Conservation (phyloP, 1,140 invertebrate species). For the Caenorhabditis inopinata region DNA sequence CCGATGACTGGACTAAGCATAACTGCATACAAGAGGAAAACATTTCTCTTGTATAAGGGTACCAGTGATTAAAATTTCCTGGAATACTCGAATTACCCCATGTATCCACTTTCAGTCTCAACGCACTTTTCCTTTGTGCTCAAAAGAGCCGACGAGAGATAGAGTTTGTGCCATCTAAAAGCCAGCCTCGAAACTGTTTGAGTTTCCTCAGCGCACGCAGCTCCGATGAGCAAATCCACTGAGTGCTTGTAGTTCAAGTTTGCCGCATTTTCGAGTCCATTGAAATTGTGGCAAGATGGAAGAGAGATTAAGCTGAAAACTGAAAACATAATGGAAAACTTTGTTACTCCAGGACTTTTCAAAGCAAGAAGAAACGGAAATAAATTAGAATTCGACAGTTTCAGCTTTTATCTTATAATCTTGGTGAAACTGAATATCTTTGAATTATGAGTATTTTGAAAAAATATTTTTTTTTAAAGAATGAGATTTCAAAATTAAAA, state of each 20-base stretch:
- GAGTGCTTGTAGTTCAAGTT: neutral
- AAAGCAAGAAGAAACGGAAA: too few species aligned
- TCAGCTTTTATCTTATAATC: too few species aligned
- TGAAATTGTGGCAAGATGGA: slow-evolving; percentile 37
- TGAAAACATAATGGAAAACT: neutral
- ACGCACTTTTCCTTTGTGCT: neutral
- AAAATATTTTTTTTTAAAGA: too few species aligned
- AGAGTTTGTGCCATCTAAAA: neutral
- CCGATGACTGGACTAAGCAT: too few species aligned
- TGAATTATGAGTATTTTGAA: too few species aligned
- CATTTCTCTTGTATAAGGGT: neutral
- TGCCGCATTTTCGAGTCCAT: slow-evolving; percentile 27
- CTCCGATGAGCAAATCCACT: slow-evolving; percentile 19
- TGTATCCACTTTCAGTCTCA: neutral
- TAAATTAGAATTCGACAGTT: too few species aligned
- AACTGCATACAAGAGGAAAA: too few species aligned
- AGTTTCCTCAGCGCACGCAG: slow-evolving; percentile 25
- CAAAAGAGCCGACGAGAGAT: neutral
- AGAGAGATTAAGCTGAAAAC: slow-evolving; percentile 26
- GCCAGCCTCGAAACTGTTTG: slow-evolving; percentile 2
- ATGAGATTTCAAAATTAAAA: too few species aligned
- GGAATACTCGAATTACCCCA: neutral
- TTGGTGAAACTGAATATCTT: too few species aligned
- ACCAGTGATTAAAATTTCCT: neutral
- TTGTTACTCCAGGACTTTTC: too few species aligned